Base-by-base conservation (phyloP, 35 echinoderm and acorn worm species). In the Apostichopus parvimensis region DNA sequence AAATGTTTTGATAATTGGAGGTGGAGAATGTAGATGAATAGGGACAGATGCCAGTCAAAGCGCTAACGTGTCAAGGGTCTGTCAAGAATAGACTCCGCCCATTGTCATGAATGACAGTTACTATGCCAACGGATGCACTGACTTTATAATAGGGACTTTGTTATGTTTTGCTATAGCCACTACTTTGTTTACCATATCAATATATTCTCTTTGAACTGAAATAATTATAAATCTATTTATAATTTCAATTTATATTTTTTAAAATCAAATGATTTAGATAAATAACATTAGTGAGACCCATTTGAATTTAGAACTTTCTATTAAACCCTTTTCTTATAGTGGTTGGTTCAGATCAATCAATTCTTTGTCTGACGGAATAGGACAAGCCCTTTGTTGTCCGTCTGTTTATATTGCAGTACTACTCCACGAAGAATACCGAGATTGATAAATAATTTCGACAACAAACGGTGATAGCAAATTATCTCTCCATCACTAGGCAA, bases 1-100 rank as follows among this genome's bases (percentile, higher is more conserved):
- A 99, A 99, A 99, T 99, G 95, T 99, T 99, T 99, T 94, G 95
- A 96, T 99, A 94, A 94, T 92, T 94, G 97, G 92, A 95, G 97
- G 97, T 96, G 97, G 97, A 95, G 89, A 96, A 94, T 95, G 84
- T 91, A 88, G 91, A 89, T 96, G 94, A 95, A 99, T 95, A 93
- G 91, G 93, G 89, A 94, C 91, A 94, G 95, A 99, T 96, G 97
- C 97, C 97, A 99, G 95, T 99, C 97, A 99, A 99, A 95, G 79
- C 91, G 79, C 85, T 68, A 91, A 91, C 89, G 89, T 91, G 89
- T 91, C 89, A 91, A 79, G 89, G 89, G 89, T 91, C 89, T 91
- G 89, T 91, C 89, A 79, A 91, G 77, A 57, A 78, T 91, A 78
- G 71, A 79, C 89, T 59, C 52, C 89, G 89, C 89, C 89, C 76